Evolutionary conservation across 92 coral and sea anemone species (phyloP), one percentile per base, ranked within the genome.

Genomic region (Umimayanthus kanabou): DNA sequence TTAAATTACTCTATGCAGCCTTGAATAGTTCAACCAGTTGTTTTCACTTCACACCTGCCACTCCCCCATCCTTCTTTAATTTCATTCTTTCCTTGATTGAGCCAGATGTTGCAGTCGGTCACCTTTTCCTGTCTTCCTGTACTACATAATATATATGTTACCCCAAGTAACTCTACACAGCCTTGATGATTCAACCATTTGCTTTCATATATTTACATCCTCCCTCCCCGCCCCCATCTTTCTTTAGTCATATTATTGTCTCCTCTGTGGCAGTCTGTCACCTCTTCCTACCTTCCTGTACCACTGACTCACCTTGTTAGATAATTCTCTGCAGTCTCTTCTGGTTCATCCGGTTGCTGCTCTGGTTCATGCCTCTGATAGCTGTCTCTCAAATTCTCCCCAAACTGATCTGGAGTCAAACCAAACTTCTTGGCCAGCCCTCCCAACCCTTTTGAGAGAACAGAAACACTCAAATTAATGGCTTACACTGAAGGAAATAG

Each of bases 341-440:
- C 94, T 61, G 98, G 99, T 61, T 97, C 99, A 86, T 93, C 73
- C 26, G 98, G 97, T 86, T 97, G 98, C 39, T 97, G 99, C 65
- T 97, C 97, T 58, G 98, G 95, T 79, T 97, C 99, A 43, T 97
- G 99, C 2, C 99, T 90, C 80, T 97, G 99, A 81, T 97, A 97
- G 88, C 95, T 97, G 93, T 97, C 99, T 16, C 99, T 92, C 66
- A 97, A 89, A 86, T 97, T 97, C 84, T 97, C 99, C 9, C 99
- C 99, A 85, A 97, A 94, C 93, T 97, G 99, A 64, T 97, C 99
- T 11, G 99, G 99, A 3, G 99, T 97, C 79, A 97, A 88, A 71
- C 99, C 99, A 90, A 97, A 97, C 95, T 97, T 97, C 88, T 94
- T 97, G 65, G 98, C 99, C 70, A 97, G 83, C 40, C 97, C 93